Conservation (phyloP, 2,113 vertebrate genomes). For the Eulemur macaco region DNA sequence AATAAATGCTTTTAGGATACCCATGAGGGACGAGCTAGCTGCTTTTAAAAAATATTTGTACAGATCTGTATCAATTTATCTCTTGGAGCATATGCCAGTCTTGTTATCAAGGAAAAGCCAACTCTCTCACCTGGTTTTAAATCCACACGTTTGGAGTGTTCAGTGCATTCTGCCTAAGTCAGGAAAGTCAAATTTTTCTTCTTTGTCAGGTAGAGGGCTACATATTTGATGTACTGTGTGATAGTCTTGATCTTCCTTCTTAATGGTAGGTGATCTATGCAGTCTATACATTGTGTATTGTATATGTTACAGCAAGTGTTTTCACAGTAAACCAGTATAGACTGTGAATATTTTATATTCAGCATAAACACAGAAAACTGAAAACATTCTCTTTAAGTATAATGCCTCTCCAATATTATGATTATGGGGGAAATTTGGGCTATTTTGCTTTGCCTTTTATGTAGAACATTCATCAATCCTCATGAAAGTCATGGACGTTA, state of each 20-base stretch:
- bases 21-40: neutral
- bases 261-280: neutral
- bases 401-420: neutral
- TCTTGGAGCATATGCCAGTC: conserved; percentile 1
- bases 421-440: neutral
- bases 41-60: conserved; percentile 58
- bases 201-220: neutral
- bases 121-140: neutral
- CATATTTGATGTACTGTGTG: neutral
- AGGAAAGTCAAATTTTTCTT: neutral
- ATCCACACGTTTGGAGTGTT: neutral
- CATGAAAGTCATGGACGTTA: neutral
- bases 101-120: conserved; percentile 15
- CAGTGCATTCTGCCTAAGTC: neutral
- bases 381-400: neutral
- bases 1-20: neutral
- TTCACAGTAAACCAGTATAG: neutral
- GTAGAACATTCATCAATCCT: neutral
- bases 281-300: neutral
- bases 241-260: neutral
- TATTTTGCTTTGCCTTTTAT: neutral
- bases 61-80: neutral
- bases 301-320: neutral
- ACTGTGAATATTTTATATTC: conserved; percentile 24
- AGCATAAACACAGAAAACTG: neutral